Base-by-base conservation (phyloP, 1,140 invertebrate genomes). In the Trigoniulus corallinus region DNA sequence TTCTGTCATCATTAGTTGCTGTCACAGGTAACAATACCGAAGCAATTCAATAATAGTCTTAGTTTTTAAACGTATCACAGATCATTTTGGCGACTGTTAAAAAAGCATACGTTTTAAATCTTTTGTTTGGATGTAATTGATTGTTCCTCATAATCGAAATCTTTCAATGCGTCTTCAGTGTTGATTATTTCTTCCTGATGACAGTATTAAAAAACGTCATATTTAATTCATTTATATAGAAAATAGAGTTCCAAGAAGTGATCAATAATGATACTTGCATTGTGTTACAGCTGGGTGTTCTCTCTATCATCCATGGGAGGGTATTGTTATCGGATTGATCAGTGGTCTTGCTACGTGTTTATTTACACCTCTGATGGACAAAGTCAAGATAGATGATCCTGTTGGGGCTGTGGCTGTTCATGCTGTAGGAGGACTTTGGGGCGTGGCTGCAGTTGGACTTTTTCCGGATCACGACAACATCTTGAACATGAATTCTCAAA, bases 351-450 rank as follows among this genome's bases (percentile, higher is more conserved):
- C 91, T 22, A 78, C 81, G 0, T 81, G 84, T 42, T 47, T 74
- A 0, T 67, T 73, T 0, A 78, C 80, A 65, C 80, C 82, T 0
- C 53, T 88, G 0, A 74, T 93, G 40, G 84, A 92, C 59, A 72
- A 64, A 57, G 57, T 88, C 21, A 72, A 75, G 10, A 77, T 94
- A 1, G 89, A 94, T 59, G 89, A 95, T 69, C 89, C 89, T 0
- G 88, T 94, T 0, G 87, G 87, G 3, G 88, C 88, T 0, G 80
- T 82, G 21, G 76, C 87, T 3, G 88, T 93, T 4, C 88, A 94
- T 63, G 86, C 70, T 13, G 61, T 65, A 26, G 69, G 64, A 52
- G 72, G 72, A 15, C 58, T 75, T 54, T 71, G 75, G 83, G 84
- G 87, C 7, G 78, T 94, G 34, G 55, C 94, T 10, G 82, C 87